These are phyloP conservation scores for Nipponia nippon DNA, from an alignment of 2,113 vertebrate species.

Conservation along the genomic window DNA sequence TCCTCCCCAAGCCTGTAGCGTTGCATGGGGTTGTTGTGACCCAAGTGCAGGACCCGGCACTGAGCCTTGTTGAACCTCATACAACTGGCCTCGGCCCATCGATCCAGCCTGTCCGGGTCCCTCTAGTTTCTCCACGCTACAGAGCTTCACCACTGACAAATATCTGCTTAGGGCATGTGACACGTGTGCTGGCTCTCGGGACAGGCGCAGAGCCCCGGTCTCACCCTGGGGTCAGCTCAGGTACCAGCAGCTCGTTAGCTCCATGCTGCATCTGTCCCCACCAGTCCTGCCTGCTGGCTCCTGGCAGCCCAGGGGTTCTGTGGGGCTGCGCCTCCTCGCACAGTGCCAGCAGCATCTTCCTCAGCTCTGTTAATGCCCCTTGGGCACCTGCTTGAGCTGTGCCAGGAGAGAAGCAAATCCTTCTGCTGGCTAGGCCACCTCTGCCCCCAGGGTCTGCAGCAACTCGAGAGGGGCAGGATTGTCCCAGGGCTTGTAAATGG, in stretches of 20 bases:
- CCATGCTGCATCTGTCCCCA: rapidly evolving
- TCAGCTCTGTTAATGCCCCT: not conserved
- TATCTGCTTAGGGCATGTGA: not conserved
- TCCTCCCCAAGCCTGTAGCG: no score
- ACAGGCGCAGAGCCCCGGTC: not conserved
- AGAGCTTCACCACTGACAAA: not conserved
- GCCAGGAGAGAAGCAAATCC: not conserved
- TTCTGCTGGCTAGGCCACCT: rapidly evolving
- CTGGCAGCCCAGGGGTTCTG: not conserved
- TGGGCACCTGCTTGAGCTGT: not conserved
- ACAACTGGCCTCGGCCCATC: no score
- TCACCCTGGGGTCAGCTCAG: not conserved
- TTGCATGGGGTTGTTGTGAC: no score
- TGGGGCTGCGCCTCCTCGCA: rapidly evolving
- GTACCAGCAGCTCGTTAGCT: not conserved
- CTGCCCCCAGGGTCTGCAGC: not conserved
- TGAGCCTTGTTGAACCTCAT: no score
- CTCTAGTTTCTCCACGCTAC: not conserved
- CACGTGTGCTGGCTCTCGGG: rapidly evolving
- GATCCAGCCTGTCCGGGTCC: no score
- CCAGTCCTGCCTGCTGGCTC: not conserved
- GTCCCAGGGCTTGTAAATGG: not conserved
- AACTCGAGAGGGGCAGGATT: not conserved
- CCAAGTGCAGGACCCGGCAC: no score
- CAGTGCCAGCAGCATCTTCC: not conserved